Evolutionary conservation across 2,797 vertebrate species (phyloP), one percentile per base, ranked within the genome.

Genomic region (Sternotherus odoratus): DNA sequence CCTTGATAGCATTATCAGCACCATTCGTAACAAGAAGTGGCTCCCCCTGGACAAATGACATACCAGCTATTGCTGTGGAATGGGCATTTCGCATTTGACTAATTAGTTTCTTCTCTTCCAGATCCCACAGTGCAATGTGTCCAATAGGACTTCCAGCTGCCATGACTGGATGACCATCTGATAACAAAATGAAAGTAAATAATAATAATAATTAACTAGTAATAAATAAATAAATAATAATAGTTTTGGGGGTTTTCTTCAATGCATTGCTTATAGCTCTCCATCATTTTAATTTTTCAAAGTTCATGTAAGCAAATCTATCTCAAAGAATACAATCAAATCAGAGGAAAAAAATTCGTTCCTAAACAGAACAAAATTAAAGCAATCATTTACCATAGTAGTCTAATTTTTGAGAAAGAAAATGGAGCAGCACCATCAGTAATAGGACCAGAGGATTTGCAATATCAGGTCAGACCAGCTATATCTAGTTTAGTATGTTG

Each of bases 91-190:
- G 98, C 98, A 99, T 99, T 83, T 99, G 99, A 96, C 97, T 98
- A 60, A 98, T 96, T 50, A 99, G 94, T 93, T 99, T 99, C 92
- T 98, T 98, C 36, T 98, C 98, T 90, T 99, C 99, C 77, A 99
- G 97, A 96, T 99, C 99, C 99, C 99, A 99, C 83, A 99, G 98
- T 79, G 98, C 99, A 95, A 99, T 98, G 97, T 99, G 99, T 56
- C 99, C 99, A 95, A 99, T 82, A 16, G 99, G 99, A 95, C 99
- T 99, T 75, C 98, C 98, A 75, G 99, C 99, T 88, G 99, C 99
- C 98, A 99, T 97, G 77, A 99, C 72, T 30, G 99, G 98, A 94
- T 99, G 99, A 3, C 99, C 99, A 89, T 99, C 99, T 99, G 93
- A 92, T 57, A 95, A 91, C 88, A 83, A 95, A 96, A 93, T 50